These are phyloP conservation scores for Anomalospiza imberbis DNA, from an alignment of 2,797 vertebrate species.

Conservation along the genomic window DNA sequence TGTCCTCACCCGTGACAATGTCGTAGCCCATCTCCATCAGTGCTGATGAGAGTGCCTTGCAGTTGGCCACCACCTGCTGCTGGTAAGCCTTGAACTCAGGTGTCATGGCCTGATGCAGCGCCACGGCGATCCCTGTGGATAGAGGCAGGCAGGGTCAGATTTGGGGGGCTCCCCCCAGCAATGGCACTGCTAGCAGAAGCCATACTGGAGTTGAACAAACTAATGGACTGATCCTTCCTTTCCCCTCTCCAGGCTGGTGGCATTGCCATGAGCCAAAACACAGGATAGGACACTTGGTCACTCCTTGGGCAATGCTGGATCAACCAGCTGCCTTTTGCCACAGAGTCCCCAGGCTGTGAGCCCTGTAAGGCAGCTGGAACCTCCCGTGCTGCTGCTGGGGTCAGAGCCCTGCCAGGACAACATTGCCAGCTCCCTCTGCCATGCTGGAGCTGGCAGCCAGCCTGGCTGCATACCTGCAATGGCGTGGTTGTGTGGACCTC, in stretches of 20 bases:
- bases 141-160: not conserved
- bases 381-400: not conserved
- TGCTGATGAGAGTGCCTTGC: constrained; percentile 76
- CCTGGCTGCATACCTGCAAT: constrained; percentile 84
- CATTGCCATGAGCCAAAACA: rapidly evolving
- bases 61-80: constrained; percentile 88
- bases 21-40: constrained; percentile 85
- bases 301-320: not conserved
- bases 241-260: not conserved
- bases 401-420: not conserved
- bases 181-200: not conserved
- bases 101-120: constrained; percentile 90
- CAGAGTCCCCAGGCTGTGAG: not conserved
- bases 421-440: not conserved
- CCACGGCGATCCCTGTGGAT: constrained; percentile 86
- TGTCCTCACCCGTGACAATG: constrained; percentile 86
- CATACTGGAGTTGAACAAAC: not conserved
- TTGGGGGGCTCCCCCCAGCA: not conserved
- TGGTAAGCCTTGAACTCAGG: constrained; percentile 91
- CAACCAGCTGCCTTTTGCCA: not conserved
- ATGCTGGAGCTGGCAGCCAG: not conserved
- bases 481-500: constrained; percentile 96
- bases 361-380: not conserved
- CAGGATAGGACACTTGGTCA: not conserved
- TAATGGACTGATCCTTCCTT: not conserved